Conservation (phyloP, 2,888 invertebrate species). For the Folsomia candida region DNA sequence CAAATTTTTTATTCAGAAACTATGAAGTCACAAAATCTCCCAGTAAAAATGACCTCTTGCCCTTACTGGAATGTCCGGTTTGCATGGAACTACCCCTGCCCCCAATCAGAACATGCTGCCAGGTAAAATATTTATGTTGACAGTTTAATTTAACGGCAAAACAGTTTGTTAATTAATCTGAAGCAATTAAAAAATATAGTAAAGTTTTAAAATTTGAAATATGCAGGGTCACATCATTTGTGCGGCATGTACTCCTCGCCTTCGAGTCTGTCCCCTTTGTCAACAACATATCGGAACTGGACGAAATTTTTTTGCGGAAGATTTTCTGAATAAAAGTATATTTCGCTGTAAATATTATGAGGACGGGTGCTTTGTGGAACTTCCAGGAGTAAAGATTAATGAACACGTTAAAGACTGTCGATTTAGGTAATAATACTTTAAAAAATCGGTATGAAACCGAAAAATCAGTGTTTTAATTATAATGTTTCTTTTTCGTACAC, state of each 20-base stretch:
- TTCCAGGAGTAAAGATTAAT: conserved; percentile 34
- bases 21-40: conserved; percentile 38
- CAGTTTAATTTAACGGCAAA: too few relatives aligned
- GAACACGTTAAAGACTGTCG: conserved; percentile 34
- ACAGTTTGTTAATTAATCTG: too few relatives aligned
- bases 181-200: too few relatives aligned
- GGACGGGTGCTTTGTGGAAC: conserved; percentile 38
- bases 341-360: conserved; percentile 39
- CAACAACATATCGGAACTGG: conserved; percentile 41
- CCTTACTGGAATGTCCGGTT: conserved; percentile 46
- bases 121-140: too few relatives aligned
- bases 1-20: conserved; percentile 18
- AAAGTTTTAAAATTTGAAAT: too few relatives aligned
- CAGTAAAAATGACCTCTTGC: conserved; percentile 32
- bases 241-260: conserved; percentile 28
- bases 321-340: conserved; percentile 35
- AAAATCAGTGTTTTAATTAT: not conserved
- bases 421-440: conserved; percentile 30
- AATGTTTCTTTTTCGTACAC: conserved; percentile 7
- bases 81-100: conserved; percentile 45
- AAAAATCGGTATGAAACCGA: not conserved
- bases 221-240: conserved; percentile 47
- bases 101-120: conserved; percentile 40
- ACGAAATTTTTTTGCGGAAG: conserved; percentile 45
- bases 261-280: conserved; percentile 41